Conservation (phyloP, 2,797 vertebrate genomes). For the Sphenopsis melanotis region DNA sequence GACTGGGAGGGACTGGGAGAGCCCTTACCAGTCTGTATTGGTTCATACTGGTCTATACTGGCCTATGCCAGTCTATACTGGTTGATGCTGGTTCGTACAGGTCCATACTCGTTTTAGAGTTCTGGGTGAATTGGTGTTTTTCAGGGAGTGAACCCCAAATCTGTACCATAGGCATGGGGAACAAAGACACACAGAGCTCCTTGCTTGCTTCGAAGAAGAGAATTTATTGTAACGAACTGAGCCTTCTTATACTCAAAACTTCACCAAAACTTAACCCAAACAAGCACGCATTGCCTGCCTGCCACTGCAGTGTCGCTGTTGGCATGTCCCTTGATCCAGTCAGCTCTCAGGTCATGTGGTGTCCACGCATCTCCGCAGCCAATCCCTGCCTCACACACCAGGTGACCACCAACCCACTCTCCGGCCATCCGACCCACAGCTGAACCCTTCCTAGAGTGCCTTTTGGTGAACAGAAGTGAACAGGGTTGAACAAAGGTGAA, state of each 20-base stretch:
- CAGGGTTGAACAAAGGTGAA: not conserved
- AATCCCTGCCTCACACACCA: not conserved
- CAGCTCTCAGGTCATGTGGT: not conserved
- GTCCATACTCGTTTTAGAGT: not conserved
- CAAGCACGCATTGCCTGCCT: not conserved
- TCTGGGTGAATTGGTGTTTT: not conserved
- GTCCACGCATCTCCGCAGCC: not conserved
- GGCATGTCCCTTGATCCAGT: not conserved
- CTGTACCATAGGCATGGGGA: not conserved
- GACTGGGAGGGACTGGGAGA: not conserved
- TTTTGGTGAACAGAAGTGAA: not conserved
- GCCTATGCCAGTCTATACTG: too few relatives aligned
- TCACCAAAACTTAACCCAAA: not conserved
- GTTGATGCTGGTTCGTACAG: too few relatives aligned
- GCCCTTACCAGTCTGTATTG: not conserved
- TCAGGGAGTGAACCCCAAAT: not conserved
- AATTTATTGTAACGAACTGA: not conserved
- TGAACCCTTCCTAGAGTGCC: not conserved
- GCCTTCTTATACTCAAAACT: not conserved
- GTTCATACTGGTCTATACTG: not conserved
- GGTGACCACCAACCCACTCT: not conserved
- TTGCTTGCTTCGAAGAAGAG: not conserved
- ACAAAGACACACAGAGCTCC: not conserved
- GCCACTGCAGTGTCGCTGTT: not conserved
- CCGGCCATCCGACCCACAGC: fast-evolving